Evolutionary conservation across 92 coral and sea anemone genomes (phyloP).

Genomic region (Micromussa lordhowensis): DNA sequence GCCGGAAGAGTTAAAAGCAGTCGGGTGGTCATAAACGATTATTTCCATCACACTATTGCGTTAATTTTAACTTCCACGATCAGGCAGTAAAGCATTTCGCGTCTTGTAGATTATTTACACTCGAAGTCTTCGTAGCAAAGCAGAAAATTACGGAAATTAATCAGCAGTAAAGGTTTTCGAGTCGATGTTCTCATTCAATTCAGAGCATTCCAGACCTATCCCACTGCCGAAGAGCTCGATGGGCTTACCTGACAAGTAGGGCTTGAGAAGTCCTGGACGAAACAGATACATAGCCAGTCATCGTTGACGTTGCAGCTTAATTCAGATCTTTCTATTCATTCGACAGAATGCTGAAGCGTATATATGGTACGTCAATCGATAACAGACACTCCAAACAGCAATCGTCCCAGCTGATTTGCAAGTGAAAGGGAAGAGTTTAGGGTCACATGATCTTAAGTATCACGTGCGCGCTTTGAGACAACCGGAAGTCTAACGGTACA

Average conservation of each 20-base stretch:
- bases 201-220: not conserved
- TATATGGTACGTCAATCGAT: not conserved
- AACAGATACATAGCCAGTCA: conserved; percentile 42
- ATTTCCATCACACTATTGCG: too few relatives aligned
- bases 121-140: not conserved
- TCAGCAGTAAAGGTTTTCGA: too few relatives aligned
- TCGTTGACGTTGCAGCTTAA: not conserved
- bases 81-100: not conserved
- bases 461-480: not conserved
- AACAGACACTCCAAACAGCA: not conserved
- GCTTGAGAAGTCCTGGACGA: conserved; percentile 41
- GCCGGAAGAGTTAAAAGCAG: not conserved
- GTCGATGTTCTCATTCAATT: not conserved
- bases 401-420: not conserved
- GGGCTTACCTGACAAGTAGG: conserved; percentile 25
- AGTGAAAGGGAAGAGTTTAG: not conserved
- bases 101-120: not conserved
- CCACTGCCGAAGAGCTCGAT: conserved; percentile 1
- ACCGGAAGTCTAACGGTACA: not conserved
- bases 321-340: conserved; percentile 21
- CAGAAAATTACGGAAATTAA: not conserved
- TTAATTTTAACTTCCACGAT: not conserved
- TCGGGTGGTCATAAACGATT: not conserved
- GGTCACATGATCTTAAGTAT: conserved; percentile 1
- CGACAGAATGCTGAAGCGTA: conserved; percentile 25